Conservation (phyloP, 1,140 invertebrate genomes). For the Drosophila leontia region DNA sequence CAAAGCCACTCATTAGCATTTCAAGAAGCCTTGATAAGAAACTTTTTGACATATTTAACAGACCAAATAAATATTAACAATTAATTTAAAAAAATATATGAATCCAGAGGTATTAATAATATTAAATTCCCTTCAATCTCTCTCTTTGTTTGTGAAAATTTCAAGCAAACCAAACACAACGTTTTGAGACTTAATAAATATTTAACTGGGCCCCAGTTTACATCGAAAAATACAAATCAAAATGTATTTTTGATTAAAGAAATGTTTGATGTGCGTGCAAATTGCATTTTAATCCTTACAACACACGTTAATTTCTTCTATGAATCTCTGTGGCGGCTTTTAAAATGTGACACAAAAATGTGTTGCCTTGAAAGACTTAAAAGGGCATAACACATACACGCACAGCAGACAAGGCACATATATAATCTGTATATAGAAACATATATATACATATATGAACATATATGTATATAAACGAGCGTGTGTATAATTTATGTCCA, state of each 20-base stretch:
- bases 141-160: neutral
- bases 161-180: neutral
- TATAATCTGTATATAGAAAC: no score
- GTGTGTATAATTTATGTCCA: slow-evolving; percentile 46
- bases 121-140: no score
- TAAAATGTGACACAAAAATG: slow-evolving; percentile 25
- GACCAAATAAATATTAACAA: no score
- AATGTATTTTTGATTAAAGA: neutral
- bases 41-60: no score
- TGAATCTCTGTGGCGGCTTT: neutral
- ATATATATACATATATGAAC: no score
- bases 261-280: neutral
- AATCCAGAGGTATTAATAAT: no score
- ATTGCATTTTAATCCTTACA: slow-evolving; percentile 16
- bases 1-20: neutral
- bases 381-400: slow-evolving; percentile 10
- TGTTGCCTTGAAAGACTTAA: slow-evolving; percentile 7
- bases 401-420: no score
- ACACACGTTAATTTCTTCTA: slow-evolving; percentile 9
- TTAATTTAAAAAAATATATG: no score
- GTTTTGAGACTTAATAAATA: neutral
- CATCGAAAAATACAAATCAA: neutral
- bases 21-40: no score
- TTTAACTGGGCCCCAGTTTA: neutral
- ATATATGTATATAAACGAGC: neutral